A percentile compares a stretch with the other conserved stretches of the same genome.
Evolutionary conservation across 2,113 vertebrate species (phyloP).

Genomic region (Odontesthes bonariensis): DNA sequence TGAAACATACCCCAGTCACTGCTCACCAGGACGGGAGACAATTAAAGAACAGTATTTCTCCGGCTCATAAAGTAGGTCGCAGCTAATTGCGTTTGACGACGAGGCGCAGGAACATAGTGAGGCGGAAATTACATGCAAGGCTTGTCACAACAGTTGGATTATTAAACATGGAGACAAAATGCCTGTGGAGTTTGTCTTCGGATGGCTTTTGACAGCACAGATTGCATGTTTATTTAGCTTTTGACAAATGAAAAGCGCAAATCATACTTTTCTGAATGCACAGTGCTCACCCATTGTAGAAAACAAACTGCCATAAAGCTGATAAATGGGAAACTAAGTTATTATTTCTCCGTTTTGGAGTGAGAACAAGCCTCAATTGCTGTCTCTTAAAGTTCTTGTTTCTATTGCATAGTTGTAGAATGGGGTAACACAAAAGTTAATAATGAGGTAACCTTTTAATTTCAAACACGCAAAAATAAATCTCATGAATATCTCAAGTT

Average conservation of each 20-base stretch:
- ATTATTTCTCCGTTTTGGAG: no score
- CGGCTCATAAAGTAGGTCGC: slow-evolving; percentile 67
- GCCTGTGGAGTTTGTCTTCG: slow-evolving; percentile 25
- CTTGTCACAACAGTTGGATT: slow-evolving; percentile 55
- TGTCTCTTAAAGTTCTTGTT: no score
- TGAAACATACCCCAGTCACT: slow-evolving; percentile 37
- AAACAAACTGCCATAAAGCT: neutral
- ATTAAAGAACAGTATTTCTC: slow-evolving; percentile 70
- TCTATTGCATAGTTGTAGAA: no score
- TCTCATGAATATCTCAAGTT: no score
- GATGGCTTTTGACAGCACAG: slow-evolving; percentile 2
- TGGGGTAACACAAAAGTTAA: no score
- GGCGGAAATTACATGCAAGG: slow-evolving; percentile 56
- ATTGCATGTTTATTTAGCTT: neutral
- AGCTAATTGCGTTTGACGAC: slow-evolving; percentile 70
- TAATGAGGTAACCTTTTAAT: no score
- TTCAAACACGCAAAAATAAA: no score
- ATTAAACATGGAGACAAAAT: slow-evolving; percentile 56
- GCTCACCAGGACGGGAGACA: slow-evolving; percentile 57
- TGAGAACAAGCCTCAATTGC: no score
- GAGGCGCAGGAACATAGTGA: slow-evolving; percentile 43
- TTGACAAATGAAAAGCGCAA: neutral
- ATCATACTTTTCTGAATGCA: neutral
- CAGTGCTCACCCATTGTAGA: neutral
- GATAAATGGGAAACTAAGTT: no score